phyloP scores from a whole-genome alignment of 2,888 invertebrate species.

The Hemistola chrysoprasaria region DNA sequence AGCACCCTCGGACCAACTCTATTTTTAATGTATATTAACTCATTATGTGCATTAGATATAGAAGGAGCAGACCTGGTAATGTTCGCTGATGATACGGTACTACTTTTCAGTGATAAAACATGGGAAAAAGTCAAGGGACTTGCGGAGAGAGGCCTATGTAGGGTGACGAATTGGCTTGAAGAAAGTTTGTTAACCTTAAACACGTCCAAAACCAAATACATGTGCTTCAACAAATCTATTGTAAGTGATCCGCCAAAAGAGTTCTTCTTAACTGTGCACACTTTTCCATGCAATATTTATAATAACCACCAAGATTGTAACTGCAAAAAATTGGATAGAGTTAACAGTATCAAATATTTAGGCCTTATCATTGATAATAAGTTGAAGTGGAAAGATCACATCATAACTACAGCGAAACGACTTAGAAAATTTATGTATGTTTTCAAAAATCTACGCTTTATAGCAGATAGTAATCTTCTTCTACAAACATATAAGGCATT shows the following conservation, averaged over 20 bases:
- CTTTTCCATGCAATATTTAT: not conserved
- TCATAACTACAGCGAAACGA: not conserved
- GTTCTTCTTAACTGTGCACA: not conserved
- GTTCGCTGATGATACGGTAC: not conserved
- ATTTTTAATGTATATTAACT: not conserved
- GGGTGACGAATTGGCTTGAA: not conserved
- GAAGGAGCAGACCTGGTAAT: not conserved
- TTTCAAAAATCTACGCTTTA: not conserved
- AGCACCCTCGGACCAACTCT: not conserved
- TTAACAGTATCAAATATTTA: not conserved
- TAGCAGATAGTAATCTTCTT: not conserved
- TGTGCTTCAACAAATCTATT: not conserved
- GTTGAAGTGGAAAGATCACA: not conserved
- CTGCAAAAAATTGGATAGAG: not conserved
- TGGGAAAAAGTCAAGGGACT: not conserved
- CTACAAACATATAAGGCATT: not conserved
- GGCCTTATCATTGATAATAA: not conserved
- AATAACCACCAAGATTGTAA: not conserved
- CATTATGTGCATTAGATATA: not conserved
- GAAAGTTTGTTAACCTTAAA: not conserved
- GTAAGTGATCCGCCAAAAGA: not conserved
- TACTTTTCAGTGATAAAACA: not conserved
- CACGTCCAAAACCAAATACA: too few relatives aligned
- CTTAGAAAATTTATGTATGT: not conserved
- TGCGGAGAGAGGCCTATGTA: not conserved